phyloP scores from a whole-genome alignment of 2,888 invertebrate species.

The Gari tellinella region DNA sequence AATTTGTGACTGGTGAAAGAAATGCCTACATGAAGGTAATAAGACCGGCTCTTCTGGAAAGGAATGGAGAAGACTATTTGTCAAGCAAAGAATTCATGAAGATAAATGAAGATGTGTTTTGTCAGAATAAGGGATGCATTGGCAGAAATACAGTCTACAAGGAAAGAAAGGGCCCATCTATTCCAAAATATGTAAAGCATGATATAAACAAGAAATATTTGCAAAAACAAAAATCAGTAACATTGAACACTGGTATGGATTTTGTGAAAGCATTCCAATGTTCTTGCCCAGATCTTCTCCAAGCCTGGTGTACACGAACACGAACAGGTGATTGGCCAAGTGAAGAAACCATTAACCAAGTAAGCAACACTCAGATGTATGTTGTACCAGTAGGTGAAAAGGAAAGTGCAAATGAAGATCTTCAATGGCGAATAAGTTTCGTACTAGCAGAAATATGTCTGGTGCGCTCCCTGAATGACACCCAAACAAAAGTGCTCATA shows the following conservation, averaged over 20 bases:
- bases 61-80: not conserved
- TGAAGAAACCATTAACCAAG: not conserved
- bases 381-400: constrained; percentile 23
- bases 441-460: constrained; percentile 20
- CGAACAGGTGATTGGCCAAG: constrained; percentile 18
- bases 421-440: constrained; percentile 28
- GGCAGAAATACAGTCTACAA: constrained; percentile 9
- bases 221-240: too few species aligned
- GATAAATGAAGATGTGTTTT: constrained; percentile 14
- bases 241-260: too few species aligned
- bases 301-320: constrained; percentile 10
- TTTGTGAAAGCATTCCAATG: constrained; percentile 17
- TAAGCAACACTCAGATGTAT: not conserved
- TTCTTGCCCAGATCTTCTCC: not conserved
- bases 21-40: not conserved
- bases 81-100: constrained; percentile 16
- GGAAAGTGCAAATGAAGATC: not conserved
- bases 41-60: not conserved
- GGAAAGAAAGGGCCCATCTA: constrained; percentile 21
- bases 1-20: not conserved
- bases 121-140: constrained; percentile 5
- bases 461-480: constrained; percentile 16
- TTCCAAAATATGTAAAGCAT: constrained; percentile 12
- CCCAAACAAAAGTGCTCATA: constrained; percentile 21
- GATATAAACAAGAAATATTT: not conserved